Evolutionary conservation across 2,797 vertebrate genomes (phyloP), one percentile per base, ranked within the genome.

Genomic region (Gymnothorax reevesii): DNA sequence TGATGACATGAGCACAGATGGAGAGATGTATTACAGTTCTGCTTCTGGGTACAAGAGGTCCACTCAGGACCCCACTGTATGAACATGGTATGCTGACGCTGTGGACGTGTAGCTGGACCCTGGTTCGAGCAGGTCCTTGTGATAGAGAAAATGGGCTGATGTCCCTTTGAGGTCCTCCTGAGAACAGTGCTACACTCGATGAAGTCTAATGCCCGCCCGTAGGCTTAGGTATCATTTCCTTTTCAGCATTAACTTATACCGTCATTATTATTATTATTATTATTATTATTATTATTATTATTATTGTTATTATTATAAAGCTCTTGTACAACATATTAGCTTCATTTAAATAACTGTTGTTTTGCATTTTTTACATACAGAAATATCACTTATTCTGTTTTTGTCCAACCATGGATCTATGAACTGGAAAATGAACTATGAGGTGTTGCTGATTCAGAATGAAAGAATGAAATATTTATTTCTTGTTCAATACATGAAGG

Each of bases 1-100:
- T 13, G 95, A 97, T 13, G 94, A 96, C 86, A 90, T 96, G 80
- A 96, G 95, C 91, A 97, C 96, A 0, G 97, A 98, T 0, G 97
- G 95, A 62, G 92, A 95, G 0, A 95, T 94, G 88, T 91, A 95
- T 83, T 96, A 93, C 8, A 95, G 96, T 87, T 90, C 88, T 0
- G 88, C 94, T 7, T 89, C 94, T 83, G 93, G 90, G 91, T 94
- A 92, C 87, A 89, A 89, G 88, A 91, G 91, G 27, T 86, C 91
- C 88, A 95, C 91, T n/a, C 57, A 83, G 59, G 82, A 20, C 25
- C 82, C 42, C 64, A 17, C 15, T 27, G 5, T 64, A 20, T 87
- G 86, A 86, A 84, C 33, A 9, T 6, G n/a, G 3, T 62, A 17
- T 66, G 42, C 52, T 42, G 8, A 15, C 52, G 60, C 52, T 12